Base-by-base conservation (phyloP, 2,797 vertebrate genomes). In the Gallinago stenura region DNA sequence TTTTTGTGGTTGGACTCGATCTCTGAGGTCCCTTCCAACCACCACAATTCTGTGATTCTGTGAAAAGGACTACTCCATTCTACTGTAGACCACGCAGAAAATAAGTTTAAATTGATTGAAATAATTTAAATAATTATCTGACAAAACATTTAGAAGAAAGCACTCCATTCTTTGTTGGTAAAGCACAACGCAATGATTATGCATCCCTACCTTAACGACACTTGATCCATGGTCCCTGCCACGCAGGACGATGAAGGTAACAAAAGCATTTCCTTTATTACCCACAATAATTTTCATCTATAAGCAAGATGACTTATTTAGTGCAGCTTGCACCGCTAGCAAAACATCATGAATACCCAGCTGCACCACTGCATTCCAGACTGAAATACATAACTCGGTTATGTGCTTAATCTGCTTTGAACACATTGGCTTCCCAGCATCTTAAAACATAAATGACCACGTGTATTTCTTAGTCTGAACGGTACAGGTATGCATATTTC, bases 311-410 rank as follows among this genome's bases (percentile, higher is more conserved):
- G 12, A 57, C 53, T 70, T 78, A 50, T 28, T 77, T 56, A 88
- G 37, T 35, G 24, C 33, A 43, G 45, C 28, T 24, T 37, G 41
- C 43, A 53, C 0, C 0, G 9, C 28, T 19, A 48, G 15, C 15
- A 81, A 83, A 90, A 58, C 6, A 71, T 7, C 46, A 54, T 6
- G 28, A 76, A 61, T 30, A 46, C 12, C 33, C 45, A 68, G 41
- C 58, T 48, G 45, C 41, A 87, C 12, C 60, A 45, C 56, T 22
- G 70, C 45, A 65, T 56, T 83, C 60, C 60, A 66, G 41, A n/a
- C 20, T 53, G 37, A 78, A 90, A 77, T 11, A 43, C 0, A 0
- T 10, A 62, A 62, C 17, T 54, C 4, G 0, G 8, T 76, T 50
- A 70, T 4, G 72, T 7, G 16, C 12, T 25, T 53, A 45, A 91